Conservation (phyloP, 1,140 invertebrate genomes). For the Potamilus streckersoni region DNA sequence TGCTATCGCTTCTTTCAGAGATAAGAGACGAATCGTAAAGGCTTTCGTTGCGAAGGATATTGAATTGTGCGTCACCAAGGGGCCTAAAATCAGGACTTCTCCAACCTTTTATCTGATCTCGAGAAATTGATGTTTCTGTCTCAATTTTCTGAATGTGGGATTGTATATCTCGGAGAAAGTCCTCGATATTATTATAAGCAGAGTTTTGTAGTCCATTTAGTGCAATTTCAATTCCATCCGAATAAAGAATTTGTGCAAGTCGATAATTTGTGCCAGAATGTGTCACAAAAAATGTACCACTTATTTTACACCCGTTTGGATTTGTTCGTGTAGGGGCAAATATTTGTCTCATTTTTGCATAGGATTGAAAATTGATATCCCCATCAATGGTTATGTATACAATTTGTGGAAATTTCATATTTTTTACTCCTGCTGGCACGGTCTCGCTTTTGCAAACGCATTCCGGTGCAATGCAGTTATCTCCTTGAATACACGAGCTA, state of each 20-base stretch:
- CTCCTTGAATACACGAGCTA: slow-evolving; percentile 33
- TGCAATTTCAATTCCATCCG: slow-evolving; percentile 19
- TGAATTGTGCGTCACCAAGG: slow-evolving; percentile 30
- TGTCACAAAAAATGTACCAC: slow-evolving; percentile 42
- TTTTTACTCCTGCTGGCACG: slow-evolving; percentile 28
- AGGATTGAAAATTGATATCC: slow-evolving; percentile 38
- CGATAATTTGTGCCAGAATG: slow-evolving; percentile 35
- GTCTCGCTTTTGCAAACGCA: slow-evolving; percentile 37
- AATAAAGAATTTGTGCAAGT: slow-evolving; percentile 33
- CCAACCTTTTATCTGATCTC: slow-evolving; percentile 36
- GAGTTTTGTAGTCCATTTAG: slow-evolving; percentile 12
- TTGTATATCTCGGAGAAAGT: slow-evolving; percentile 20
- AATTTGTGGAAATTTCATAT: slow-evolving; percentile 40
- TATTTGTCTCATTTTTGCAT: slow-evolving; percentile 37
- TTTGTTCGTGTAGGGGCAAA: slow-evolving; percentile 35
- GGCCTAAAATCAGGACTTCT: slow-evolving; percentile 32
- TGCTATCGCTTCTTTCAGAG: background rate
- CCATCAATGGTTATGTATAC: slow-evolving; percentile 51
- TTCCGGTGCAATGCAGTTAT: slow-evolving; percentile 41
- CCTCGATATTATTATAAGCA: slow-evolving; percentile 13
- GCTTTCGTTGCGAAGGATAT: slow-evolving; percentile 31
- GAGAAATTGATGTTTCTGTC: background rate
- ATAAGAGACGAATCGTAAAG: slow-evolving; percentile 48
- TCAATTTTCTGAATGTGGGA: slow-evolving; percentile 27
- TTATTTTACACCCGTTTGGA: slow-evolving; percentile 46